Conservation (phyloP, 2,797 vertebrate species). For the Allobates femoralis region DNA sequence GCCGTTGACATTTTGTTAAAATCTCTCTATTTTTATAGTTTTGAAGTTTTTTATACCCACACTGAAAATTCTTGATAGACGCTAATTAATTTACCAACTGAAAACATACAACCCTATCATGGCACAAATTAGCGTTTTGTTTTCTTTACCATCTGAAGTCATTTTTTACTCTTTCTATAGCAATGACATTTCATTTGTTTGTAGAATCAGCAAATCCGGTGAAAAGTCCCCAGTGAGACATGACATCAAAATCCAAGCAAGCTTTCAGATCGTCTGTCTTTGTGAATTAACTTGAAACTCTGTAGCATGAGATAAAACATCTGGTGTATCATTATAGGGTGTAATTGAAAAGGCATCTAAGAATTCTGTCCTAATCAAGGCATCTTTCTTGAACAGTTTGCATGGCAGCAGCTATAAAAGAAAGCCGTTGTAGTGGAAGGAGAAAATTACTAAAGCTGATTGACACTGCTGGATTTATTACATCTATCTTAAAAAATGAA, state of each 20-base stretch:
- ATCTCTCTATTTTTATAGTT: neutral
- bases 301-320: conserved; percentile 57
- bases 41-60: neutral
- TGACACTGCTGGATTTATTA: conserved; percentile 30
- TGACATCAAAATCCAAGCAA: conserved; percentile 30
- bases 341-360: conserved; percentile 45
- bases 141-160: neutral
- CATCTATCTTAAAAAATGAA: neutral
- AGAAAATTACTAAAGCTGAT: conserved; percentile 33
- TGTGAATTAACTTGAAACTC: conserved; percentile 58
- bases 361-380: conserved; percentile 56
- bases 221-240: conserved; percentile 44
- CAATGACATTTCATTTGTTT: neutral
- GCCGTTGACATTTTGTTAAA: neutral
- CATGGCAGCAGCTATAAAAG: conserved; percentile 35
- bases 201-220: neutral
- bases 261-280: conserved; percentile 43
- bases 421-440: neutral
- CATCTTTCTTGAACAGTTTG: conserved; percentile 55
- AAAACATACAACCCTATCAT: neutral
- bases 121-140: neutral
- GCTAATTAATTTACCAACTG: neutral
- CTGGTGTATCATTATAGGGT: conserved; percentile 59
- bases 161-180: too few species aligned
- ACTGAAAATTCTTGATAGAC: neutral